Conservation (phyloP, 2,113 vertebrate species). For the Grammomys dolichurus region DNA sequence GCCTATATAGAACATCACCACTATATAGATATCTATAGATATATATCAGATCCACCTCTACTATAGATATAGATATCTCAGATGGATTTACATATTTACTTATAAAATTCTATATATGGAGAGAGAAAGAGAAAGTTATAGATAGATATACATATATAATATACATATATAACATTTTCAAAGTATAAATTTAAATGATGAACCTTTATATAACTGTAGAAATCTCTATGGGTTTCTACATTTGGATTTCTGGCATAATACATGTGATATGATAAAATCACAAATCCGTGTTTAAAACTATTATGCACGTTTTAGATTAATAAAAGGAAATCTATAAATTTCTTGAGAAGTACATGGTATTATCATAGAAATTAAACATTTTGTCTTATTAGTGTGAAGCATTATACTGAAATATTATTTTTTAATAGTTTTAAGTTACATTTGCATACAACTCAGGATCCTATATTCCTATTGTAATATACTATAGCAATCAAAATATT, state of each 20-base stretch:
- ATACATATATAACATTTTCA: not conserved
- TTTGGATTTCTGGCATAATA: not conserved
- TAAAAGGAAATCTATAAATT: not conserved
- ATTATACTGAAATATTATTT: not conserved
- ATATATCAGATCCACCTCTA: no score
- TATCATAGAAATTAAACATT: not conserved
- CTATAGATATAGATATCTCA: no score
- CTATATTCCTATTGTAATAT: not conserved
- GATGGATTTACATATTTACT: no score
- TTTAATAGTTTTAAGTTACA: conserved; percentile 4
- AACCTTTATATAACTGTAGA: no score
- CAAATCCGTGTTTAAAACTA: not conserved
- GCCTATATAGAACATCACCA: no score
- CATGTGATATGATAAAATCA: not conserved
- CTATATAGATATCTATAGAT: no score
- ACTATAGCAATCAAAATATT: not conserved
- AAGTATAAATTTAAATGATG: not conserved
- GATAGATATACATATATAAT: not conserved
- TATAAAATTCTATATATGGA: no score
- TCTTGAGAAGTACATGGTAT: not conserved
- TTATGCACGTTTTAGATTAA: no score
- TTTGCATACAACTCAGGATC: not conserved
- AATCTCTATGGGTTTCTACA: not conserved
- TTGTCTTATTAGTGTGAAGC: not conserved
- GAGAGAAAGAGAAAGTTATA: no score